Evolutionary conservation across 2,797 vertebrate genomes (phyloP).

Genomic region (Thunnus albacares): DNA sequence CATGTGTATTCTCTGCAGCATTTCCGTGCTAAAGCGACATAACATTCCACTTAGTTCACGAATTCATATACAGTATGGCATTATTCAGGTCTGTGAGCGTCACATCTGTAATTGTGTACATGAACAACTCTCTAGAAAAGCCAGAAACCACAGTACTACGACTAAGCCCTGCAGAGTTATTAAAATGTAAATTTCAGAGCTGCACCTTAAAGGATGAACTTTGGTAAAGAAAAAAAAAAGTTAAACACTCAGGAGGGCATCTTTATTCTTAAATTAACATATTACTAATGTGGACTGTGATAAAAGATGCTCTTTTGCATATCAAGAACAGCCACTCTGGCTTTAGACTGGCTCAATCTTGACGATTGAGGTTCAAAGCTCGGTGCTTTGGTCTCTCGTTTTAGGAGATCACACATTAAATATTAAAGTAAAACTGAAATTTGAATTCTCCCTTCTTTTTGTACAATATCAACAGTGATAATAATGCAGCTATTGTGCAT

Average conservation of each 20-base stretch:
- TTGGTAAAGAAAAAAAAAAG: background rate
- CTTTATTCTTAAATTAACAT: slow-evolving; percentile 4
- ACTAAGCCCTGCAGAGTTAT: slow-evolving; percentile 52
- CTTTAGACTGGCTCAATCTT: background rate
- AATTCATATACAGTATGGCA: background rate
- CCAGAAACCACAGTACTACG: slow-evolving; percentile 31
- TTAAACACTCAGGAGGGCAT: background rate
- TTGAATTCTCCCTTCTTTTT: no score
- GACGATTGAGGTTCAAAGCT: background rate
- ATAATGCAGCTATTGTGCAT: no score
- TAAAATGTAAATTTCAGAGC: slow-evolving; percentile 62
- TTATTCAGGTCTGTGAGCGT: slow-evolving; percentile 5
- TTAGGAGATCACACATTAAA: background rate
- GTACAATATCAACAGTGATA: no score
- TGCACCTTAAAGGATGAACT: slow-evolving; percentile 26
- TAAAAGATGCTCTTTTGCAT: background rate
- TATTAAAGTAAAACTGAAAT: no score
- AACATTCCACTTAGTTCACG: slow-evolving; percentile 12
- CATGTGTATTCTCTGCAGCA: background rate
- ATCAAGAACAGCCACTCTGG: background rate
- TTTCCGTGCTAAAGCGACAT: slow-evolving; percentile 11
- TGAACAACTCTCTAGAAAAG: slow-evolving; percentile 20
- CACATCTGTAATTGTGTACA: slow-evolving; percentile 42
- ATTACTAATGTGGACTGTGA: background rate
- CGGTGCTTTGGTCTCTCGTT: background rate